These are phyloP conservation scores for Drosophila suboccidentalis DNA, from an alignment of 2,888 invertebrate genomes.

Conservation along the genomic window DNA sequence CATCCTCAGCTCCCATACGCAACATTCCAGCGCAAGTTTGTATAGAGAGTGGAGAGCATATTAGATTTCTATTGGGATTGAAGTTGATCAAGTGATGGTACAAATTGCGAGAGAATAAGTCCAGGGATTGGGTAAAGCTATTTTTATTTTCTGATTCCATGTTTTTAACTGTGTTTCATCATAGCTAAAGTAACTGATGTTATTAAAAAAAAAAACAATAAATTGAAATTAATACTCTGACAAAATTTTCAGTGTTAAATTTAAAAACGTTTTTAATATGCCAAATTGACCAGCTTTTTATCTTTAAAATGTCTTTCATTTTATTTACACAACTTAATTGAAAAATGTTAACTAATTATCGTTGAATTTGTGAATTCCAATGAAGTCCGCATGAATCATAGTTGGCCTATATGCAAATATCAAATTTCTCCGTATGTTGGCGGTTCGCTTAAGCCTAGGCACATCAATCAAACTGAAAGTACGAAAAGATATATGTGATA, in stretches of 20 bases:
- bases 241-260: conserved; percentile 2
- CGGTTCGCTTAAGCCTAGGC: conserved; percentile 3
- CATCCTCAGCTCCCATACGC: conserved; percentile 45
- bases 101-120: conserved; percentile 35
- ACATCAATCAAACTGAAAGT: conserved; percentile 56
- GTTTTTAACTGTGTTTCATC: neutral
- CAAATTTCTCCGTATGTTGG: conserved; percentile 7
- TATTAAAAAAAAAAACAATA: neutral
- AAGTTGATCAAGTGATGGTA: conserved; percentile 26
- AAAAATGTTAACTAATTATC: conserved; percentile 3
- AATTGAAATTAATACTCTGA: conserved; percentile 11
- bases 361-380: conserved; percentile 2
- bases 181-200: neutral
- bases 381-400: conserved; percentile 26
- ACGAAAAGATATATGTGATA: conserved; percentile 29
- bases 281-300: conserved; percentile 14
- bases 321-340: neutral
- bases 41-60: conserved; percentile 56
- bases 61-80: conserved; percentile 39
- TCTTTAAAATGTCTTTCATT: neutral
- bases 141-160: conserved; percentile 1
- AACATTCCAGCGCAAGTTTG: conserved; percentile 54
- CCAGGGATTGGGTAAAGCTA: conserved; percentile 28
- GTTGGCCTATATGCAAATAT: conserved; percentile 47
- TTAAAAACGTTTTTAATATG: neutral